A percentile compares a stretch with the other conserved stretches of the same genome.
Evolutionary conservation across 1,140 invertebrate genomes (phyloP).

Genomic region (Ruditapes philippinarum): DNA sequence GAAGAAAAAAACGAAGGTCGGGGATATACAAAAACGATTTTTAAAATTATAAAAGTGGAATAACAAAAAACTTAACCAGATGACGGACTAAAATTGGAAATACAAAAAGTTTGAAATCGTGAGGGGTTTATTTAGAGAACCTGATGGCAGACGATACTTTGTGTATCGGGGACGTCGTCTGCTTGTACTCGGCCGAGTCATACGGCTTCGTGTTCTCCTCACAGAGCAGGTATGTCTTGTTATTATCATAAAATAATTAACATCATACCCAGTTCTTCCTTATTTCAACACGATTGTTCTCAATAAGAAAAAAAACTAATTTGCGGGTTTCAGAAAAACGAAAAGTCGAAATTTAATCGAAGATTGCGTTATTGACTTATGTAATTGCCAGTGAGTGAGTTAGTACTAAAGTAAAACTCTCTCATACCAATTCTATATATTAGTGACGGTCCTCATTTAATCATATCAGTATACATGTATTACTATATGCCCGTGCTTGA

Average conservation of each 20-base stretch:
- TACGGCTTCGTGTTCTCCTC: slow-evolving; percentile 76
- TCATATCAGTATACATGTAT: too few species aligned
- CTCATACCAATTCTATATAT: too few species aligned
- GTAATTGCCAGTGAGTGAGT: too few species aligned
- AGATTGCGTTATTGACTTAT: too few species aligned
- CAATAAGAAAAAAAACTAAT: not conserved
- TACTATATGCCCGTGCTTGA: too few species aligned
- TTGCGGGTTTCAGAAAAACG: too few species aligned
- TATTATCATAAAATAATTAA: not conserved
- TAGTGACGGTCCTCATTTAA: too few species aligned
- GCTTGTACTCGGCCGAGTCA: slow-evolving; percentile 76
- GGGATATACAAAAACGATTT: not conserved
- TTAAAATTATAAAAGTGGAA: not conserved
- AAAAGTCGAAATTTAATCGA: too few species aligned
- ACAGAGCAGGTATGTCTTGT: slow-evolving; percentile 73
- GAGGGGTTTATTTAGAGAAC: too few species aligned
- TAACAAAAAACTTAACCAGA: not conserved
- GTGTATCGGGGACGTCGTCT: slow-evolving; percentile 77
- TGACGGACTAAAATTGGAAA: not conserved
- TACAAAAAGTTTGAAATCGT: too few species aligned
- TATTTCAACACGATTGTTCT: not conserved
- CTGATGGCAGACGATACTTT: slow-evolving; percentile 75
- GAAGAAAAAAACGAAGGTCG: not conserved
- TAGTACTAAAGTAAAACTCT: too few species aligned
- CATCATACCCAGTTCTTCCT: too few species aligned